Conservation (phyloP, 1,140 invertebrate species). For the Triops cancriformis region DNA sequence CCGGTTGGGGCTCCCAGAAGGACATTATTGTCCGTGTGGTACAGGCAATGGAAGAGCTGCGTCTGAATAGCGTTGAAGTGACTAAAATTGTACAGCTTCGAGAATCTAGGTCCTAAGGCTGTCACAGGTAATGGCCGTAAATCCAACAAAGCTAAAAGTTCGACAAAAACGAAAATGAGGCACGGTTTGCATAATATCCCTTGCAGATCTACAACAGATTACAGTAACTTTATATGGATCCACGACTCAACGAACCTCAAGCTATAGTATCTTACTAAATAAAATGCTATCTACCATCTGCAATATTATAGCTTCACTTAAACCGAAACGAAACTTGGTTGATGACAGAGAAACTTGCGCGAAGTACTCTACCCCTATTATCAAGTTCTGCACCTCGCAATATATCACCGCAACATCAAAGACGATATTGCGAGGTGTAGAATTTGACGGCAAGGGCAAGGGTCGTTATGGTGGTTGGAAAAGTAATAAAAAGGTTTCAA, state of each 20-base stretch:
- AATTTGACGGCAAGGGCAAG: not conserved
- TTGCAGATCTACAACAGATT: conserved; percentile 2
- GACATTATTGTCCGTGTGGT: conserved; percentile 90
- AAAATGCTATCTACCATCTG: too few species aligned
- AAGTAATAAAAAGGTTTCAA: not conserved
- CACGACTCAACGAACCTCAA: too few species aligned
- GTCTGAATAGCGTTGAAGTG: conserved; percentile 99
- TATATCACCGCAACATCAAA: too few species aligned
- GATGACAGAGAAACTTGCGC: too few species aligned
- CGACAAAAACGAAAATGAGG: conserved; percentile 11
- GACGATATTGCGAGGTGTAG: not conserved
- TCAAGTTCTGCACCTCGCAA: too few species aligned
- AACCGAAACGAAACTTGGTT: too few species aligned
- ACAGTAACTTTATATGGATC: too few species aligned
- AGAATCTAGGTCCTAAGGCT: conserved; percentile 62
- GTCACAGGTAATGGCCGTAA: conserved; percentile 81
- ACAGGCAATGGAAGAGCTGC: conserved; percentile 94
- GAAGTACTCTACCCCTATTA: too few species aligned
- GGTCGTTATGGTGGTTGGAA: not conserved
- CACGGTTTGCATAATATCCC: too few species aligned
- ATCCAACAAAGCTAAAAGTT: conserved; percentile 67
- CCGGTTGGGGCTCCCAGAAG: conserved; percentile 95
- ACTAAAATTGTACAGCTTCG: conserved; percentile 79
- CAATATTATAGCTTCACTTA: too few species aligned
- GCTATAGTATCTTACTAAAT: too few species aligned